These are phyloP conservation scores for Campylorhamphus procurvoides DNA, from an alignment of 2,113 vertebrate genomes.

Conservation along the genomic window DNA sequence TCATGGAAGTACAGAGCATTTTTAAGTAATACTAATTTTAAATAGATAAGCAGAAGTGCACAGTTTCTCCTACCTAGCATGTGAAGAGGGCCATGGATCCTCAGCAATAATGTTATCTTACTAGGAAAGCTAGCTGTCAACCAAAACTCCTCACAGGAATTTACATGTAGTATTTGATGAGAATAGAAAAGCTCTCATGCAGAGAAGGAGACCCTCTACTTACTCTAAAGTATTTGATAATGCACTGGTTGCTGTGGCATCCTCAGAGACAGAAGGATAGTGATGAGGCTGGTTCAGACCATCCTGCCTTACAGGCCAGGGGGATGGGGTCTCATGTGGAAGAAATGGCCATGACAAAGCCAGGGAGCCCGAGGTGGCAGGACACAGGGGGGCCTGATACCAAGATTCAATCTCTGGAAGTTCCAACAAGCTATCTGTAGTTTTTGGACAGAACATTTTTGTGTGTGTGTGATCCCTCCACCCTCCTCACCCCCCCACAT, in stretches of 20 bases:
- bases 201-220: background rate
- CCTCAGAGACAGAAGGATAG: too few species aligned
- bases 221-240: background rate
- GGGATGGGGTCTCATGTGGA: fast-evolving
- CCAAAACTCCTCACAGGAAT: background rate
- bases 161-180: background rate
- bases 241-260: background rate
- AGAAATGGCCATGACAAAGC: background rate
- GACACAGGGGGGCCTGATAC: too few species aligned
- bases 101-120: background rate
- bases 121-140: background rate
- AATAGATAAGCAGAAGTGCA: background rate
- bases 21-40: background rate
- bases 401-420: background rate
- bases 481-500: fast-evolving
- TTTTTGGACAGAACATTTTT: background rate
- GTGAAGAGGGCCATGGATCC: background rate
- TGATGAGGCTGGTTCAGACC: background rate
- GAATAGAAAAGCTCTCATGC: background rate
- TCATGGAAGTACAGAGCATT: background rate
- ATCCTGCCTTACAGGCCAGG: background rate
- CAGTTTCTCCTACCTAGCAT: background rate
- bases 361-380: background rate
- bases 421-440: background rate
- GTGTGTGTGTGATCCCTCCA: background rate